Conservation (phyloP, 2,888 invertebrate genomes). For the Adela reaumurella region DNA sequence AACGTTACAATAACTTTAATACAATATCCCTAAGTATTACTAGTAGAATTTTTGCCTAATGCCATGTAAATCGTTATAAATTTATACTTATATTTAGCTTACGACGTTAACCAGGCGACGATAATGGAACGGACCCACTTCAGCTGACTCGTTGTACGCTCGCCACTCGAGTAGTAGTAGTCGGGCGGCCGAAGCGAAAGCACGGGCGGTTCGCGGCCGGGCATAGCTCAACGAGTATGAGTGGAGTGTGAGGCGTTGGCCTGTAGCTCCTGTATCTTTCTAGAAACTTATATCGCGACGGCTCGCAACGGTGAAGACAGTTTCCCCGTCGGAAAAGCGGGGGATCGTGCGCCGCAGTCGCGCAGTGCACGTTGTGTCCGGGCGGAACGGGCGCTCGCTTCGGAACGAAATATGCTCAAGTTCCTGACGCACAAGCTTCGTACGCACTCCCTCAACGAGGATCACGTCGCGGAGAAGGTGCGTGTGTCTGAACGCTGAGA, state of each 20-base stretch:
- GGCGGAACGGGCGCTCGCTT: conserved; percentile 40
- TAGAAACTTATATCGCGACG: conserved; percentile 15
- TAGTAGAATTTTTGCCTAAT: too few species aligned
- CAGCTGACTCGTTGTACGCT: conserved; percentile 57
- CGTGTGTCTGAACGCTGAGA: conserved; percentile 28
- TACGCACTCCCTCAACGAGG: conserved; percentile 83
- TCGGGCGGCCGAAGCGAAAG: conserved; percentile 28
- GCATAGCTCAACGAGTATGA: not conserved
- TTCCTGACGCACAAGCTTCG: conserved; percentile 82
- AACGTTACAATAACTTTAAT: too few species aligned
- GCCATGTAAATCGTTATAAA: too few species aligned
- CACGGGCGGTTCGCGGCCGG: conserved; percentile 13
- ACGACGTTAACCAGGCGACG: conserved; percentile 14
- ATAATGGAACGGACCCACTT: conserved; percentile 45
- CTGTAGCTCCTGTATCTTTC: conserved; percentile 16
- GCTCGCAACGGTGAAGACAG: not conserved
- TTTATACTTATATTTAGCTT: too few species aligned
- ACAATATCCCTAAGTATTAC: too few species aligned
- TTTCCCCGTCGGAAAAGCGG: conserved; percentile 14
- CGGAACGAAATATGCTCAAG: conserved; percentile 74
- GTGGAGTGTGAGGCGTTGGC: conserved; percentile 4
- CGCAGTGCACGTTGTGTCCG: conserved; percentile 18
- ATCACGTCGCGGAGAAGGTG: conserved; percentile 73
- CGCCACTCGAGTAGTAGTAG: conserved; percentile 50
- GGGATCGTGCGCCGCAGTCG: conserved; percentile 20